Evolutionary conservation across 1,140 invertebrate genomes (phyloP), one percentile per base, ranked within the genome.

Genomic region (Drosophila gunungcola): DNA sequence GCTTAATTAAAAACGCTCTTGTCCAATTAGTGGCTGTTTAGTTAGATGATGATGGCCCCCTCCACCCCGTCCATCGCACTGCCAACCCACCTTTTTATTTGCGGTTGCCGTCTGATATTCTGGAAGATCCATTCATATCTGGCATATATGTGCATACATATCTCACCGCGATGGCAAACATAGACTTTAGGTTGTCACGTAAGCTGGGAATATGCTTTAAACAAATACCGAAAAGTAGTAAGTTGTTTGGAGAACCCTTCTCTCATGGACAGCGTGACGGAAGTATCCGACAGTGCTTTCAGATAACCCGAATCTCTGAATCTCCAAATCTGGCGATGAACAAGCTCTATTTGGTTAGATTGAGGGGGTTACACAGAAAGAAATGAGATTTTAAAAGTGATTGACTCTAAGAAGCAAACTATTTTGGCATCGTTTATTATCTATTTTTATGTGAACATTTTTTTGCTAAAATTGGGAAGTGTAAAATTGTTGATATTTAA

Each of bases 1-100:
- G 69, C 52, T 60, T 68, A 79, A 79, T 79, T 79, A 79, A 52
- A 73, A 78, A 45, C 67, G 60, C 61, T 78, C 58, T 55, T 43
- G 61, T 73, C 58, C 61, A 79, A 79, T 79, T 79, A 68, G 76
- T 57, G 49, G 13, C 49, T 55, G 67, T 48, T 69, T 69, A 69
- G 49, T 69, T 38, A 65, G 21, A 36, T 56, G 51, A 61, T 56
- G 38, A 61, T 39, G 7, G 41, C 39, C 57, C 56, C 25, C 39
- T 29, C 29, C 13, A 61, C 29, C 16, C 16, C 16, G 16, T 21
- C 16, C 1, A 21, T 21, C 16, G 16, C 16, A 21, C 16, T 21
- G 16, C 1, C 16, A 21, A 21, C 16, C 27, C 12, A 21, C 38
- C 21, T 41, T 12, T 32, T 12, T 55, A 42, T 55, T 55, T 56